These are phyloP conservation scores for Oceanites oceanicus DNA, from an alignment of 2,113 vertebrate genomes.

Conservation along the genomic window DNA sequence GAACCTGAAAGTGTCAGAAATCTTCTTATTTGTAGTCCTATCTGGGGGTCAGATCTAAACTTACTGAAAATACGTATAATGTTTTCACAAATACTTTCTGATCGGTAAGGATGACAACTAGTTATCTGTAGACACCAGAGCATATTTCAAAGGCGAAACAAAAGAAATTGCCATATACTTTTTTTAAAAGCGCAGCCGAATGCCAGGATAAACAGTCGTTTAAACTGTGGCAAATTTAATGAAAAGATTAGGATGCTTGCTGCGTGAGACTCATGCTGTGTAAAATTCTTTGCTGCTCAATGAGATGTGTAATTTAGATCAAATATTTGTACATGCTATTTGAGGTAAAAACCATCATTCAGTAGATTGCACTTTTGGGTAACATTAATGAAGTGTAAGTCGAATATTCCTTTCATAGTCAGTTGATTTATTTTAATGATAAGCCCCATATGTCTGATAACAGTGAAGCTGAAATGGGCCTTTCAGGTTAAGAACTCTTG, in stretches of 20 bases:
- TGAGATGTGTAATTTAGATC: slow-evolving; percentile 42
- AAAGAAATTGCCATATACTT: neutral
- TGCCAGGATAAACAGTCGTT: slow-evolving; percentile 10
- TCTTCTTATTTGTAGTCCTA: neutral
- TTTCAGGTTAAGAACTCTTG: neutral
- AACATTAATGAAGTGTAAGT: neutral
- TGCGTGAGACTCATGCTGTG: slow-evolving; percentile 31
- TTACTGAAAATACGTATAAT: neutral
- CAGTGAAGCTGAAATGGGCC: neutral
- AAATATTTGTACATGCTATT: slow-evolving; percentile 43
- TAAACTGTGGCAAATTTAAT: slow-evolving; percentile 43
- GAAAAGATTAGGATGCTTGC: slow-evolving; percentile 40
- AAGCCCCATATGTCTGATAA: neutral
- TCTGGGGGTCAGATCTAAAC: neutral
- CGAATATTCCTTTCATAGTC: neutral
- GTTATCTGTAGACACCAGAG: neutral
- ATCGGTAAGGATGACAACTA: neutral
- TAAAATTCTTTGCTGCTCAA: slow-evolving; percentile 51
- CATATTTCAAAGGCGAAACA: neutral
- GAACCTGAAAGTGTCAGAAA: neutral
- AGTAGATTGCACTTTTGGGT: neutral
- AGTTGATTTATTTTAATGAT: neutral
- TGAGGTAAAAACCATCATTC: slow-evolving; percentile 19
- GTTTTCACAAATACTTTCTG: neutral
- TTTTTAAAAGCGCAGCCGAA: neutral